Evolutionary conservation across 1,140 invertebrate genomes (phyloP).

Genomic region (Pectinophora gossypiella): DNA sequence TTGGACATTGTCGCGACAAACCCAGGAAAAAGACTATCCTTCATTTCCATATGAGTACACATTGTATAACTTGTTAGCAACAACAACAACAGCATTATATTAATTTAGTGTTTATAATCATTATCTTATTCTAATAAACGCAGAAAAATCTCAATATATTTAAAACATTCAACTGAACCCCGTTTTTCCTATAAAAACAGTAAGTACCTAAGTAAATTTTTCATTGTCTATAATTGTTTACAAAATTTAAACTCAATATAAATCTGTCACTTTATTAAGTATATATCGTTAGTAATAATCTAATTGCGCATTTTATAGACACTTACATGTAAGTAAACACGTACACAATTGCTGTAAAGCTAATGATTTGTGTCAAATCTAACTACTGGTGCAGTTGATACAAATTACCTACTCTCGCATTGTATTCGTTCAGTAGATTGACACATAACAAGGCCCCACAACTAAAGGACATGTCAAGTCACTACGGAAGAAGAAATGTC

Average conservation of each 20-base stretch:
- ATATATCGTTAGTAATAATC: constrained; percentile 22
- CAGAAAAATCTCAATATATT: constrained; percentile 29
- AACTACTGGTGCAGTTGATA: constrained; percentile 51
- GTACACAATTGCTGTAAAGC: constrained; percentile 27
- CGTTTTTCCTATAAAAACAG: not conserved
- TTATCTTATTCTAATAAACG: constrained; percentile 43
- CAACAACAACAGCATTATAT: constrained; percentile 64
- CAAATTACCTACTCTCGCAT: constrained; percentile 4
- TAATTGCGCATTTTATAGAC: constrained; percentile 55
- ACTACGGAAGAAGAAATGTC: not conserved
- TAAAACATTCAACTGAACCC: constrained; percentile 5
- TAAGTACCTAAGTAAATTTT: not conserved
- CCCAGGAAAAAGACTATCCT: constrained; percentile 18
- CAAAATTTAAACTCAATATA: constrained; percentile 13
- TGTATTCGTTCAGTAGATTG: constrained; percentile 1
- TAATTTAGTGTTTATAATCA: constrained; percentile 54
- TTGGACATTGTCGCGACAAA: constrained; percentile 3
- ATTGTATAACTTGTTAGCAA: constrained; percentile 69
- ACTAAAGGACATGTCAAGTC: not conserved
- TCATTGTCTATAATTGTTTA: constrained; percentile 3
- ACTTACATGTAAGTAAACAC: constrained; percentile 30
- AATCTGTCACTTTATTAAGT: too few relatives aligned
- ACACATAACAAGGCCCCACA: constrained; percentile 13
- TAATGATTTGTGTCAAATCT: constrained; percentile 57
- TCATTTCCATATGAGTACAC: constrained; percentile 46